Evolutionary conservation across 2,888 invertebrate genomes (phyloP), one percentile per base, ranked within the genome.

Genomic region (Cosmia trapezina): DNA sequence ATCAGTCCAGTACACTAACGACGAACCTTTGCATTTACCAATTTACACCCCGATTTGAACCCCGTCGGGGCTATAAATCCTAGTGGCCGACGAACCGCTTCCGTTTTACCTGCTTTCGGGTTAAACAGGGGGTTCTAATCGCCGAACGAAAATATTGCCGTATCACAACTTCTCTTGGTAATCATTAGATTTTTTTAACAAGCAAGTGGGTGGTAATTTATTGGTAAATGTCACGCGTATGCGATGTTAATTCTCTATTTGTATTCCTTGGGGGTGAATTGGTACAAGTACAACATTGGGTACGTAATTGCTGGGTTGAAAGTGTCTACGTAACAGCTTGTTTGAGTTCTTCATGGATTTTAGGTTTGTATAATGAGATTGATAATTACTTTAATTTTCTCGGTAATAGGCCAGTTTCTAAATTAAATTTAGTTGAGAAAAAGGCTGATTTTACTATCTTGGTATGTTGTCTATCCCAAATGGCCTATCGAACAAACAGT

Each of bases 21-120:
- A 79, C 60, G 80, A 78, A 82, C 87, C 89, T 88, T 84, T 86
- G 86, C 87, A 87, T 90, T 90, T 89, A 87, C 89, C 90, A 89
- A 89, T 90, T 89, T 88, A 87, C 90, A 89, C 91, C 89, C 87
- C 86, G 83, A 83, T 86, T 86, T 80, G 80, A 86, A 83, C 83
- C 87, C 73, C 73, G 6, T 68, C 28, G 73, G 74, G 76, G 76
- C 74, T 54, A 75, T 75, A 91, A 91, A 91, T 91, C 87, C 84
- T 86, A 90, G 90, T 92, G 93, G 93, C 94, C 92, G 93, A 93
- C 95, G 91, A 93, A 92, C 91, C 91, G 91, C 92, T 94, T 96
- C 96, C 95, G 94, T 88, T 88, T 81, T 89, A 89, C 91, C 91
- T 91, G 92, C 92, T 92, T 94, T 84, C 9, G 74, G 74, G 74